Evolutionary conservation across 2,797 vertebrate species (phyloP).

Genomic region (Thamnophis elegans): DNA sequence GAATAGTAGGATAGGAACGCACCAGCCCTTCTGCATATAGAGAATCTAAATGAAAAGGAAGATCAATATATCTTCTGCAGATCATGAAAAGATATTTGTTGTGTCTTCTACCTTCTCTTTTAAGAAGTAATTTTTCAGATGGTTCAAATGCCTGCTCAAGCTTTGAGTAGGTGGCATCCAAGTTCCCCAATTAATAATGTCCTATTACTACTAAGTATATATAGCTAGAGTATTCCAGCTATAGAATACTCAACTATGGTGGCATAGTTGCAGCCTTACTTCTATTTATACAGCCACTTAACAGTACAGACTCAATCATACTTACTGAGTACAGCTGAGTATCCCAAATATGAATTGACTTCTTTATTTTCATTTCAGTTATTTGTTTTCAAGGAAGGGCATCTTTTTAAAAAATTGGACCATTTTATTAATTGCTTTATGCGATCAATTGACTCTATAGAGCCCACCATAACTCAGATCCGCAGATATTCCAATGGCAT

Average conservation of each 20-base stretch:
- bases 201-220: not conserved
- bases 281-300: not conserved
- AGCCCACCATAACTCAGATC: not conserved
- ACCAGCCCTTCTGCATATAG: constrained; percentile 20
- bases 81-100: constrained; percentile 38
- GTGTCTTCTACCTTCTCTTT: constrained; percentile 4
- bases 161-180: constrained; percentile 53
- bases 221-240: not conserved
- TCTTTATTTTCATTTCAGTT: not conserved
- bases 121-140: constrained; percentile 50
- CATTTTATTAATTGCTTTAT: not conserved
- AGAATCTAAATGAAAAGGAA: not conserved
- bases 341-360: not conserved
- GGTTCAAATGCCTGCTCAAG: constrained; percentile 45
- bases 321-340: not conserved
- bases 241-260: not conserved
- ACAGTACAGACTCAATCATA: not conserved
- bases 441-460: not conserved
- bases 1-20: constrained; percentile 19
- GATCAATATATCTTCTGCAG: constrained; percentile 34
- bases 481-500: not conserved
- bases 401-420: not conserved
- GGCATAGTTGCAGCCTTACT: not conserved
- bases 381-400: not conserved
- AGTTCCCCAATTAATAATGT: constrained; percentile 46